These are phyloP conservation scores for Calonectris borealis DNA, from an alignment of 2,113 vertebrate genomes.

Conservation along the genomic window DNA sequence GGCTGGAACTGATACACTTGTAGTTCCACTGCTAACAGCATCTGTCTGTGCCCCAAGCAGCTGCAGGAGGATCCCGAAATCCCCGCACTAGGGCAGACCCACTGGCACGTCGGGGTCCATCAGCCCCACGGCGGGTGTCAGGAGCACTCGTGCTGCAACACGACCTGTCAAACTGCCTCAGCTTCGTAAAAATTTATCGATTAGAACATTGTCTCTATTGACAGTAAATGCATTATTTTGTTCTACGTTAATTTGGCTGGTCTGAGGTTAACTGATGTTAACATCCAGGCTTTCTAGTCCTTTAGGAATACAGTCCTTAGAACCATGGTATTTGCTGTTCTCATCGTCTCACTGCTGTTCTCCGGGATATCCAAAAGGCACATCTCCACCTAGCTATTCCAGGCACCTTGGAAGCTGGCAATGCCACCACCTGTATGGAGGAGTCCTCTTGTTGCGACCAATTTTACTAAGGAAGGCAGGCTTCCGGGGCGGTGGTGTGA, in stretches of 20 bases:
- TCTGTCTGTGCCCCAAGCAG: neutral
- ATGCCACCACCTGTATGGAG: neutral
- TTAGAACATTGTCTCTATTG: neutral
- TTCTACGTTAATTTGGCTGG: neutral
- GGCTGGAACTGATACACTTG: neutral
- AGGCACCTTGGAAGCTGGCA: neutral
- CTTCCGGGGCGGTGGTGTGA: neutral
- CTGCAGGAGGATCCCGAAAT: neutral
- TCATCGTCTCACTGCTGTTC: neutral
- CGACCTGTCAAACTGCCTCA: neutral
- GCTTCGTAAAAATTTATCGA: neutral
- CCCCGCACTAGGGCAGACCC: accelerated
- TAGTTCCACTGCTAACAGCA: neutral
- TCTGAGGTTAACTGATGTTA: neutral
- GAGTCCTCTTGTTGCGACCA: neutral
- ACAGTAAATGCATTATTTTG: neutral
- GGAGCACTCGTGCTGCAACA: neutral
- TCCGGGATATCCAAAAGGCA: neutral
- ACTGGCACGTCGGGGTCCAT: accelerated
- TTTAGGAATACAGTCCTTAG: neutral
- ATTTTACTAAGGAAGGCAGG: neutral
- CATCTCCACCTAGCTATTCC: neutral
- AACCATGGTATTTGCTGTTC: neutral
- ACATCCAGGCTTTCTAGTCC: neutral
- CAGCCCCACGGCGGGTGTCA: neutral